Evolutionary conservation across 1,140 invertebrate genomes (phyloP).

Genomic region (Drosophila paulistorum): DNA sequence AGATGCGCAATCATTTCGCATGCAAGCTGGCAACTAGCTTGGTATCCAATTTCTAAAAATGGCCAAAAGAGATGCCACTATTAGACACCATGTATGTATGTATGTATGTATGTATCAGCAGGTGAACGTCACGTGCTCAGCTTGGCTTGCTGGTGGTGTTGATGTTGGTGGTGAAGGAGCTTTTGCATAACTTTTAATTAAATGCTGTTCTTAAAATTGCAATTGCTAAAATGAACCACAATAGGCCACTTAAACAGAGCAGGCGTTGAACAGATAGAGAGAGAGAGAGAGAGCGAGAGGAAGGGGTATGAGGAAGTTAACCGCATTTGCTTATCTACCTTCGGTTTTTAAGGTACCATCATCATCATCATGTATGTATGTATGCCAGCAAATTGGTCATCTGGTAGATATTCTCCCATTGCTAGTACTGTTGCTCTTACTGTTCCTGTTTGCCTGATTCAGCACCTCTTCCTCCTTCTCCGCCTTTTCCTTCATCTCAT

Average conservation of each 20-base stretch:
- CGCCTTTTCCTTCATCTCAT: too few species aligned
- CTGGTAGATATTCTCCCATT: slow-evolving; percentile 56
- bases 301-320: slow-evolving; percentile 11
- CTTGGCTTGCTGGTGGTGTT: neutral
- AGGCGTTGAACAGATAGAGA: neutral
- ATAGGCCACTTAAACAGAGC: slow-evolving; percentile 59
- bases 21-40: slow-evolving; percentile 37
- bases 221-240: slow-evolving; percentile 75
- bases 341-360: too few species aligned
- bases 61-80: slow-evolving; percentile 27
- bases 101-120: slow-evolving; percentile 26
- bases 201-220: slow-evolving; percentile 77
- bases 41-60: slow-evolving; percentile 10
- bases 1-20: slow-evolving; percentile 61
- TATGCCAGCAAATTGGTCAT: slow-evolving; percentile 76
- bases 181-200: slow-evolving; percentile 59
- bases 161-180: neutral
- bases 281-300: neutral
- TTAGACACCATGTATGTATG: slow-evolving; percentile 34
- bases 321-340: slow-evolving; percentile 67
- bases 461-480: slow-evolving; percentile 2
- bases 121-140: slow-evolving; percentile 60
- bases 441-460: slow-evolving; percentile 2
- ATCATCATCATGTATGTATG: slow-evolving; percentile 40
- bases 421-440: slow-evolving; percentile 12